Base-by-base conservation (phyloP, 2,113 vertebrate species). In the Sporophila hypoxantha region DNA sequence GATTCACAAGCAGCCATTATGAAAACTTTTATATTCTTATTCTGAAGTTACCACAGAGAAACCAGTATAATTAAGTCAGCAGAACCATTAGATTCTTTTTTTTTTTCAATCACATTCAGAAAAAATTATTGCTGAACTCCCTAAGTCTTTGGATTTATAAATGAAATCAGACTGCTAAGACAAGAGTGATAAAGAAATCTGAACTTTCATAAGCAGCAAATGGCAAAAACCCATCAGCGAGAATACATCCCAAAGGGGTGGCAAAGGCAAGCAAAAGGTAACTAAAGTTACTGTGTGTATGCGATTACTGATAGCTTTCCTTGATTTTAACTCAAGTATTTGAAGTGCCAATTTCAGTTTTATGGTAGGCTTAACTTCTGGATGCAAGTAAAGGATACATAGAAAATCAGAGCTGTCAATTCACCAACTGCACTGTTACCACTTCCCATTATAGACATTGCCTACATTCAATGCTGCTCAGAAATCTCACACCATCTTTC, bases 371-470 rank as follows among this genome's bases (percentile, higher is more conserved):
- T 91, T 91, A 85, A 62, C 76, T 89, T 90, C 42, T 73, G 68
- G 82, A 79, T 1, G 9, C 47, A 85, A 82, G 79, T 74, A 76
- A 60, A 82, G 56, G 79, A 94, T 82, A 87, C 88, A 47, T 8
- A 56, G 30, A 80, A 64, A 82, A 87, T 82, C 36, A 76, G 85
- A 89, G 47, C 65, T 80, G 82, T 93, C 87, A 85, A 80, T 95
- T 94, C 85, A 89, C 85, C 87, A 91, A 94, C 68, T 79, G 82
- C 79, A 89, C 76, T 76, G 85, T 70, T 87, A 93, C 8, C 0
- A 0, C 76, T 85, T 93, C 89, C 82, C 9, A 0, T 85, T 89
- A 91, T 42, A 89, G 87, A 87, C 42, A 70, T 44, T 76, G 89
- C 82, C 76, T 82, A 76, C 52, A 53, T 87, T 89, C 85, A 60